These are phyloP conservation scores for Anser cygnoides DNA, from an alignment of 2,113 vertebrate species.

Conservation along the genomic window DNA sequence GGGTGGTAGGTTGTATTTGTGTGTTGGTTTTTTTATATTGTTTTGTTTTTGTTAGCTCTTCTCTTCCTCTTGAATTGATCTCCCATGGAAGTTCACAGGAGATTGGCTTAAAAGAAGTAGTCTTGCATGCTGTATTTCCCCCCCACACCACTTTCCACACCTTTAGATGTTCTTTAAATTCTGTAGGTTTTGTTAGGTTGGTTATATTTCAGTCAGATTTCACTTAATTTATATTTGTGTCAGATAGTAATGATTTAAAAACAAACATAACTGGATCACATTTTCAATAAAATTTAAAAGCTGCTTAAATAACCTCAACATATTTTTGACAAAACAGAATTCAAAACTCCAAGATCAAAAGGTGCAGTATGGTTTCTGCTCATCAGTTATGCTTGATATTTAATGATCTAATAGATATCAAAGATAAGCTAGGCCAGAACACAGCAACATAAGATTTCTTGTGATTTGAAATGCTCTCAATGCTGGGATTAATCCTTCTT, in stretches of 20 bases:
- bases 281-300: background rate
- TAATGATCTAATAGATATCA: background rate
- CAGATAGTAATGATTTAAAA: background rate
- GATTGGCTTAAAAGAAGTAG: background rate
- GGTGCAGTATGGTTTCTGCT: background rate
- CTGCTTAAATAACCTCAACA: background rate
- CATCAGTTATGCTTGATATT: background rate
- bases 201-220: background rate
- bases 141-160: fast-evolving
- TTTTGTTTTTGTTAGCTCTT: background rate
- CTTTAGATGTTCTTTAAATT: background rate
- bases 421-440: background rate
- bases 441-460: background rate
- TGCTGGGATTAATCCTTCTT: background rate
- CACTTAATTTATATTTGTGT: background rate
- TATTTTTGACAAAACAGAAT: background rate
- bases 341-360: background rate
- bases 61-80: background rate
- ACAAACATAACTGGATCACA: background rate
- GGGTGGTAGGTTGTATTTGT: background rate
- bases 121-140: background rate
- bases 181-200: background rate
- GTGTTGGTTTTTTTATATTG: background rate
- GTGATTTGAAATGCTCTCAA: background rate
- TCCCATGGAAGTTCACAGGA: background rate